Evolutionary conservation across 2,888 invertebrate genomes (phyloP), one percentile per base, ranked within the genome.

Genomic region (Ypsolopha scabrella): DNA sequence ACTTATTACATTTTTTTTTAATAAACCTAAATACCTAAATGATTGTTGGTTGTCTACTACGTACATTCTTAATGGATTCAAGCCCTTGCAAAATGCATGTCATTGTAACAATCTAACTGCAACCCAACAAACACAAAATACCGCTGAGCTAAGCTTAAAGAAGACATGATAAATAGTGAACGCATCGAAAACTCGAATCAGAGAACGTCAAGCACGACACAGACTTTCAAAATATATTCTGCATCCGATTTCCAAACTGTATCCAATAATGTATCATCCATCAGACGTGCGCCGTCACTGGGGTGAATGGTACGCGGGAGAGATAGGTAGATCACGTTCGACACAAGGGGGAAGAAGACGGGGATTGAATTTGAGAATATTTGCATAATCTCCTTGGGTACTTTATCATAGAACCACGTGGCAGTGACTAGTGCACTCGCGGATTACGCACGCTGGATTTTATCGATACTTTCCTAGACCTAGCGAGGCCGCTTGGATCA

Each of bases 331-430:
- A 67, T 54, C 57, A 55, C 52, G 52, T 58, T 60, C 56, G 51
- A 52, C 57, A 54, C 59, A 58, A 45, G 74, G 56, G 55, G 54
- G 68, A 82, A 62, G 60, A 67, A 66, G 76, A 78, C 56, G 62
- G 67, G 60, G 60, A 66, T 69, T 70, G 67, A 80, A 77, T 75
- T 83, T 80, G 47, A 48, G 69, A 73, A 75, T 79, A 86, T 86
- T 86, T 86, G 85, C 86, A 86, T 86, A 86, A 86, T 85, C 86
- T 83, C 80, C 71, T 72, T 65, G 76, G 77, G 85, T 70, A 86
- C 82, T 86, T 86, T 85, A 85, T 86, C 85, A 86, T 83, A 75
- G 82, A 76, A 85, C 82, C 86, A 86, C 86, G 86, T 86, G 86
- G 81, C 78, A 76, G 79, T 86, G 86, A 85, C 86, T 85, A 83